Conservation (phyloP, 2,797 vertebrate genomes). For the Paedocypris micromegethes region DNA sequence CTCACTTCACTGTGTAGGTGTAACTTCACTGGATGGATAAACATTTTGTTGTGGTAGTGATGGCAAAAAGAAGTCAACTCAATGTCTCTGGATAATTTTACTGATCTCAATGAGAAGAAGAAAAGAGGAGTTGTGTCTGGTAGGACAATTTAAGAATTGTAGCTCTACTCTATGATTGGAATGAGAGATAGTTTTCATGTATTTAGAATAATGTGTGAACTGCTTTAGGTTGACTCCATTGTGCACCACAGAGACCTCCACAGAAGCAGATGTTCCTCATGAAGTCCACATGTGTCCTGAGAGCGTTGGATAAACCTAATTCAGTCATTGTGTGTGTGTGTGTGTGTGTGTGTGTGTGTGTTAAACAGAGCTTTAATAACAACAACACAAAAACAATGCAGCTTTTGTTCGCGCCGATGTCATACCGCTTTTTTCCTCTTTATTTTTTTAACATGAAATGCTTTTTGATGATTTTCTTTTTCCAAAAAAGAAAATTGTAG, state of each 20-base stretch:
- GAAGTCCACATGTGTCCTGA: slow-evolving; percentile 37
- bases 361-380: slow-evolving; percentile 27
- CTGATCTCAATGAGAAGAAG: background rate
- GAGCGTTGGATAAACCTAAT: slow-evolving; percentile 21
- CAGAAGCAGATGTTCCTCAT: slow-evolving; percentile 32
- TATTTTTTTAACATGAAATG: background rate
- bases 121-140: background rate
- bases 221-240: slow-evolving; percentile 29
- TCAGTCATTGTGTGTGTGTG: background rate
- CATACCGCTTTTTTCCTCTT: background rate
- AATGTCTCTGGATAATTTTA: slow-evolving; percentile 20
- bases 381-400: background rate
- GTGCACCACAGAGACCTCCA: slow-evolving; percentile 26
- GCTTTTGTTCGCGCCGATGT: background rate
- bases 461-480: background rate
- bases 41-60: too few species aligned
- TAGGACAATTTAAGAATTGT: background rate
- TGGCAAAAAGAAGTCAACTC: background rate
- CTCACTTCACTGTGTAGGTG: too few species aligned
- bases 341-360: background rate
- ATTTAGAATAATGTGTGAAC: slow-evolving; percentile 20
- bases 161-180: slow-evolving; percentile 1
- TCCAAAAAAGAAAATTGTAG: background rate
- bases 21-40: too few species aligned
- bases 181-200: slow-evolving; percentile 8